Percentiles rank a stretch among this genome's conserved stretches.
Evolutionary conservation across 2,797 vertebrate species (phyloP).

Genomic region (Melanogrammus aeglefinus): DNA sequence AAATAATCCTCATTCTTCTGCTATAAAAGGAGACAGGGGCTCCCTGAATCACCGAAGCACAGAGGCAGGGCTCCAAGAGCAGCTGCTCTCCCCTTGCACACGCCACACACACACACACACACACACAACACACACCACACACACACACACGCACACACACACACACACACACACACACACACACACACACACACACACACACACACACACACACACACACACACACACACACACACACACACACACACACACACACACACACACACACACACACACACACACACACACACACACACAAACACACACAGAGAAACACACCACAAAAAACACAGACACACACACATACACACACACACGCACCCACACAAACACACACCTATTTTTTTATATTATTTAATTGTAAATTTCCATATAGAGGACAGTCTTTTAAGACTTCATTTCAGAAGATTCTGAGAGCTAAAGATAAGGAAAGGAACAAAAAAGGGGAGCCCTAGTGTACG

Average conservation of each 20-base stretch:
- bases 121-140: not conserved
- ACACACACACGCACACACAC: not conserved
- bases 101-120: not conserved
- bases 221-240: not conserved
- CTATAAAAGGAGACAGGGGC: conserved; percentile 91
- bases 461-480: conserved; percentile 11
- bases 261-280: too few species aligned
- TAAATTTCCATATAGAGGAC: not conserved
- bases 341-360: not conserved
- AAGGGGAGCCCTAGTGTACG: conserved; percentile 4
- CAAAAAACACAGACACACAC: not conserved
- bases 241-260: not conserved
- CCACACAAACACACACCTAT: not conserved
- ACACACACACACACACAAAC: not conserved
- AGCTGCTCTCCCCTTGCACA: conserved; percentile 30
- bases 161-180: not conserved
- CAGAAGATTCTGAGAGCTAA: not conserved
- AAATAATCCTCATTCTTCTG: conserved; percentile 86
- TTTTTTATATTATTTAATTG: not conserved
- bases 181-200: too few species aligned
- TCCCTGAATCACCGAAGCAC: conserved; percentile 73
- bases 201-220: not conserved
- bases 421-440: not conserved
- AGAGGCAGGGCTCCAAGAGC: conserved; percentile 47
- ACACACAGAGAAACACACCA: not conserved